Base-by-base conservation (phyloP, 2,797 vertebrate species). In the Lophius americanus region DNA sequence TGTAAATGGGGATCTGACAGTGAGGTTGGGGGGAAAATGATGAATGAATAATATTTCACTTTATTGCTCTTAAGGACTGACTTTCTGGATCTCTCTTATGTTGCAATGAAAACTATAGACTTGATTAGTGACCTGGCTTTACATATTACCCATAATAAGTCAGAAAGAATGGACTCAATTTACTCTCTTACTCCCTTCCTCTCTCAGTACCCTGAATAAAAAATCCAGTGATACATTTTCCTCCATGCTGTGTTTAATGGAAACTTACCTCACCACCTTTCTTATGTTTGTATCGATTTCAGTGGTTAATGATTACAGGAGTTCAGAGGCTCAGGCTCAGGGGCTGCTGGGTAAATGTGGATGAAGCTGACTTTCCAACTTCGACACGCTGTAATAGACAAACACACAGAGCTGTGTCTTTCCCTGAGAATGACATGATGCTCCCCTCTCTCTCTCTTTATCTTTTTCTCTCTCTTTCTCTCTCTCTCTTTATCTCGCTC, bases 231-330 rank as follows among this genome's bases (percentile, higher is more conserved):
- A 32, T 14, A 12, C 13, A 13, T 6, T 47, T n/a, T 47, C 12
- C 46, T 47, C 13, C 46, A 14, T 47, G 7, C 47, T 23, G 47
- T 23, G 9, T 44, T 10, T 46, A n/a, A 60, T 58, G 37, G 49
- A 65, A 70, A 68, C 44, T 44, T 60, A 56, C 53, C 23, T 35
- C 5, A 51, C 35, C 38, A 63, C 47, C 50, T 57, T 42, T 51
- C 13, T 52, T 6, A 59, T 65, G 62, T 78, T 66, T 65, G 44
- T 33, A 4, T 38, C 65, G 58, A 61, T 59, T 70, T 70, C 41
- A 14, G 54, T 50, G 64, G 68, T 76, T 79, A 73, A 68, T 73
- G 50, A 71, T 81, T 68, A 60, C 49, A 57, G 37, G 49, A 42
- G 23, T 23, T 50, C 14, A 32, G 41, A 60, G 55, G 62, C 23